Evolutionary conservation across 2,797 vertebrate genomes (phyloP), one percentile per base, ranked within the genome.

Genomic region (Rhabdomys pumilio): DNA sequence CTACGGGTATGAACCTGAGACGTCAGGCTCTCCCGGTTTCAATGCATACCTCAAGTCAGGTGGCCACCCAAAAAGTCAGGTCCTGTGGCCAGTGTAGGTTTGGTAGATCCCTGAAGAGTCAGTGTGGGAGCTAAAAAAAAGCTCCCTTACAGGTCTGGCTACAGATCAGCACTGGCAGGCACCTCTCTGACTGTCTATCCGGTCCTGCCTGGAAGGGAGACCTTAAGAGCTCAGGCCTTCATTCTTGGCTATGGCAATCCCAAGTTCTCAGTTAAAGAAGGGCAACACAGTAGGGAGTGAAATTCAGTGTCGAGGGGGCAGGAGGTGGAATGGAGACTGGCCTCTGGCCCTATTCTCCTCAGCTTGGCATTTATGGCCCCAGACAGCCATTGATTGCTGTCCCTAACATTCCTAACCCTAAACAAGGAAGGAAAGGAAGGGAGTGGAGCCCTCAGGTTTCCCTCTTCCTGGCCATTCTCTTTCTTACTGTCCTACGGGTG

Each of bases 351-450:
- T 95, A 94, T 96, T 97, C 97, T 98, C 93, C 73, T 14, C 57
- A 38, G 95, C 72, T 14, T 83, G 93, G 97, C 94, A 79, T 98
- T 98, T 98, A 98, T 98, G 98, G 98, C 98, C 97, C 97, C 94
- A 97, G 98, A 98, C 98, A 86, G 98, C 98, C 98, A 97, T 98
- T 98, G 98, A 98, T 98, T 98, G 98, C 97, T 94, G n/a, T 91
- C n/a, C 83, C 98, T 97, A 97, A 84, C 98, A 97, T 98, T 98
- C 97, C 97, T 97, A 75, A 88, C 96, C 98, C 97, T 97, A 94
- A 97, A 90, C 97, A 89, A 97, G 98, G 55, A 95, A 84, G 59
- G 61, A 73, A 89, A 97, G 98, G 55, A 95, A 84, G 59, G 61
- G 76, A 65, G 9, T 29, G 41, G 97, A 91, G 87, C 95, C 96